Percentiles rank a stretch among this genome's conserved stretches.
phyloP scores from a whole-genome alignment of 2,113 vertebrate species.

The Capricornis sumatraensis region DNA sequence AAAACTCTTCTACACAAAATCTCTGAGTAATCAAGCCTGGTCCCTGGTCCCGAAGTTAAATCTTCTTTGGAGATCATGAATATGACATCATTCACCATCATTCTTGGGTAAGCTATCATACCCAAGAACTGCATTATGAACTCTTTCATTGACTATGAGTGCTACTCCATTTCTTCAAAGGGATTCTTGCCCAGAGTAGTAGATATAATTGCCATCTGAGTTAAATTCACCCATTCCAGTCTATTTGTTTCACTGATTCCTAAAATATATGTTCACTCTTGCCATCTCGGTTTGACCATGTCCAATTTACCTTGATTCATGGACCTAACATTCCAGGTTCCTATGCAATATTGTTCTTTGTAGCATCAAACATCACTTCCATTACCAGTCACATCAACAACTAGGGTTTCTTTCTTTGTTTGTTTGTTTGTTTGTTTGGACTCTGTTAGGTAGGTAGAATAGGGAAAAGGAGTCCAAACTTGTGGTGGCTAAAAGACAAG shows the following conservation, averaged over 20 bases:
- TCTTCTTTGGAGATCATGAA: not conserved
- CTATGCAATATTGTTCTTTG: not conserved
- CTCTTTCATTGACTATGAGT: not conserved
- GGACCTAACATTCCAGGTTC: not conserved
- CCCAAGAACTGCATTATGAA: not conserved
- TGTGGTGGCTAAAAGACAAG: no score
- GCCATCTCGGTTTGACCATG: not conserved
- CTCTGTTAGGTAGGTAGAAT: not conserved
- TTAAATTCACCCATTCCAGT: not conserved
- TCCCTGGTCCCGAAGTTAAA: fast-evolving
- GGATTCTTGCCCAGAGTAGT: not conserved
- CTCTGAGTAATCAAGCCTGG: not conserved
- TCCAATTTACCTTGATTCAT: not conserved
- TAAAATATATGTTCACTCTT: not conserved
- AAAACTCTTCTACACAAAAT: not conserved
- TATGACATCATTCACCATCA: not conserved
- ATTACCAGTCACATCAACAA: not conserved
- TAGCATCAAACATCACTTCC: not conserved
- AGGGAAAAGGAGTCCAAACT: no score
- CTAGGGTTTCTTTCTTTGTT: not conserved
- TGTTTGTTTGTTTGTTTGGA: not conserved
- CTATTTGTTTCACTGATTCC: not conserved
- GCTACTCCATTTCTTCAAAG: not conserved
- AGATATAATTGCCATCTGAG: not conserved
- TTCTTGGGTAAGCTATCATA: not conserved